phyloP scores from a whole-genome alignment of 2,888 invertebrate species.

The Galeruca laticollis region DNA sequence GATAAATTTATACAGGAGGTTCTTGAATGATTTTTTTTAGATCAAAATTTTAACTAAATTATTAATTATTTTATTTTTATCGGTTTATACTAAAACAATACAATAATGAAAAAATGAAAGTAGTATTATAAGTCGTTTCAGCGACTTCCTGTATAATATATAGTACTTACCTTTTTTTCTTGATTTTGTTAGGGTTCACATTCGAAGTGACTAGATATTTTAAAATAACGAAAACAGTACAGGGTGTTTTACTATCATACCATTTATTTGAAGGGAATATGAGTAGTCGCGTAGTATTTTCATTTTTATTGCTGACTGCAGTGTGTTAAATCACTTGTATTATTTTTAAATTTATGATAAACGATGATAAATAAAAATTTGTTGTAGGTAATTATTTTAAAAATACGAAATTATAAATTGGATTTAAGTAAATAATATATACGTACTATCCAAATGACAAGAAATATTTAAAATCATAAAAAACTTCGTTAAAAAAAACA shows the following conservation, averaged over 20 bases:
- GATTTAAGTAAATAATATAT: background rate
- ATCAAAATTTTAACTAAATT: background rate
- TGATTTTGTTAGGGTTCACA: constrained; percentile 25
- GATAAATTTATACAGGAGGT: constrained; percentile 51
- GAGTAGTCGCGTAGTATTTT: constrained; percentile 2
- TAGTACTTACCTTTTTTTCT: constrained; percentile 32
- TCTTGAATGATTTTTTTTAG: background rate
- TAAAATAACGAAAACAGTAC: background rate
- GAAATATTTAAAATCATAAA: background rate
- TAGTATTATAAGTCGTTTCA: no score
- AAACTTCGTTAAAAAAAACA: background rate
- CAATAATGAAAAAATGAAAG: no score
- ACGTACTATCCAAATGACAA: constrained; percentile 1
- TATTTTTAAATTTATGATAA: constrained; percentile 12
- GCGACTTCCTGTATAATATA: constrained; percentile 29
- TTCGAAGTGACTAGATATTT: background rate
- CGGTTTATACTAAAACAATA: no score
- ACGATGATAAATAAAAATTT: constrained; percentile 6
- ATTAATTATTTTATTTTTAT: background rate
- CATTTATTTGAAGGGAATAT: background rate
- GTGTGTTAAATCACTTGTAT: background rate
- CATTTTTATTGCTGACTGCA: constrained; percentile 3
- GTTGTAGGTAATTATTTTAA: constrained; percentile 18
- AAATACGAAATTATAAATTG: background rate
- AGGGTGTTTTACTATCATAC: constrained; percentile 2